These are phyloP conservation scores for Limonius californicus DNA, from an alignment of 1,140 invertebrate species.

Conservation along the genomic window DNA sequence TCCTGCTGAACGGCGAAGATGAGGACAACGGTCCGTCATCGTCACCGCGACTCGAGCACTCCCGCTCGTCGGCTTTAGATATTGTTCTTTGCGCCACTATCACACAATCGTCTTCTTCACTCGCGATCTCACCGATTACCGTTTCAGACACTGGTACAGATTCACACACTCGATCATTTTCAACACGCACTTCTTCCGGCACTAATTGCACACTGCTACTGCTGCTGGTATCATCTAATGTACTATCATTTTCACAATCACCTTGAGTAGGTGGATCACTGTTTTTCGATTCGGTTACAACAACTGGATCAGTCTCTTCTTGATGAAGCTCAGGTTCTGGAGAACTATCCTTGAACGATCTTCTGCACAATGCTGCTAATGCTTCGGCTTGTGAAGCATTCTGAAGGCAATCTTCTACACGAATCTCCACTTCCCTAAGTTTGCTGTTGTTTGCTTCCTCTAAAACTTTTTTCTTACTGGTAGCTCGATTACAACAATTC, in stretches of 20 bases:
- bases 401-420: constrained; percentile 35
- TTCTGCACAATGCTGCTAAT: constrained; percentile 34
- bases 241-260: constrained; percentile 27
- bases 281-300: not conserved
- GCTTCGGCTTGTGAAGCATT: constrained; percentile 27
- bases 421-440: constrained; percentile 41
- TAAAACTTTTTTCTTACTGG: constrained; percentile 45
- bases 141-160: constrained; percentile 46
- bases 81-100: constrained; percentile 46
- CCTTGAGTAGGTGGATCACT: constrained; percentile 14
- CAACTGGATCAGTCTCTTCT: not conserved
- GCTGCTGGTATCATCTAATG: constrained; percentile 33
- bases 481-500: constrained; percentile 30
- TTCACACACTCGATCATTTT: constrained; percentile 34
- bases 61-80: constrained; percentile 27
- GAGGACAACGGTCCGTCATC: constrained; percentile 44
- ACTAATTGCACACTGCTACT: constrained; percentile 37
- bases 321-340: not conserved
- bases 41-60: constrained; percentile 37
- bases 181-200: constrained; percentile 19
- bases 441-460: constrained; percentile 48
- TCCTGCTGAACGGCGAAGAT: constrained; percentile 42
- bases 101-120: constrained; percentile 56
- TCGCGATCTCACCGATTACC: constrained; percentile 52
- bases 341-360: constrained; percentile 27